A percentile compares a stretch with the other conserved stretches of the same genome.
These are phyloP conservation scores for Ictalurus punctatus DNA, from an alignment of 2,113 vertebrate genomes.

Conservation along the genomic window DNA sequence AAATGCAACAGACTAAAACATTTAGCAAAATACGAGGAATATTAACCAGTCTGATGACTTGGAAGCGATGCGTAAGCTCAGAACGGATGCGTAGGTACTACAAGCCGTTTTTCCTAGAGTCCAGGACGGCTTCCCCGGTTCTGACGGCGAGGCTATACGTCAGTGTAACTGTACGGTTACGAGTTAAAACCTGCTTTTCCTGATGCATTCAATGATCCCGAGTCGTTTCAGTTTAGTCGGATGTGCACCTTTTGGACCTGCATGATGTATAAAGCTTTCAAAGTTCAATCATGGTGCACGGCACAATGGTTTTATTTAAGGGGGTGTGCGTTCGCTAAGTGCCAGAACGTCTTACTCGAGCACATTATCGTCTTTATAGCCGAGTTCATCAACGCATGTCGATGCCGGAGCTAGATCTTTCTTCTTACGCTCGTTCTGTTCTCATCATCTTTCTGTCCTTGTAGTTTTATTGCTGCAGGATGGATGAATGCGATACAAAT, in stretches of 20 bases:
- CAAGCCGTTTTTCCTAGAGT: not conserved
- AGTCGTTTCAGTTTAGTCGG: constrained; percentile 31
- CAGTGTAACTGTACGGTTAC: constrained; percentile 6
- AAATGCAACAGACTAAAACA: not conserved
- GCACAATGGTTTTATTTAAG: not conserved
- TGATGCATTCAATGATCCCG: constrained; percentile 31
- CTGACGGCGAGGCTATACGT: not conserved
- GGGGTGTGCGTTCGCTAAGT: not conserved
- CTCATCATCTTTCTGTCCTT: not conserved
- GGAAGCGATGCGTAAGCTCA: not conserved
- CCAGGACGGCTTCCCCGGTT: not conserved
- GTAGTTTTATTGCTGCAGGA: not conserved
- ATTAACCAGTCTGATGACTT: not conserved
- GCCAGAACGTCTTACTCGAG: not conserved
- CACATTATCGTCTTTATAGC: not conserved
- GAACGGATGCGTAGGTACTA: not conserved
- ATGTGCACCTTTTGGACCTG: constrained; percentile 11
- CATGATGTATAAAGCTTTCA: not conserved
- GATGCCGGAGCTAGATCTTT: not conserved
- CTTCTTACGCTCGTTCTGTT: not conserved
- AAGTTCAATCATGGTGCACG: not conserved
- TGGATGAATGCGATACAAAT: constrained; percentile 1
- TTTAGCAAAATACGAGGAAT: not conserved
- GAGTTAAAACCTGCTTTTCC: constrained; percentile 19
- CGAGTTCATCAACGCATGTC: not conserved